Percentiles rank a stretch among this genome's conserved stretches.
phyloP scores from a whole-genome alignment of 2,113 vertebrate species.

The Origma solitaria region DNA sequence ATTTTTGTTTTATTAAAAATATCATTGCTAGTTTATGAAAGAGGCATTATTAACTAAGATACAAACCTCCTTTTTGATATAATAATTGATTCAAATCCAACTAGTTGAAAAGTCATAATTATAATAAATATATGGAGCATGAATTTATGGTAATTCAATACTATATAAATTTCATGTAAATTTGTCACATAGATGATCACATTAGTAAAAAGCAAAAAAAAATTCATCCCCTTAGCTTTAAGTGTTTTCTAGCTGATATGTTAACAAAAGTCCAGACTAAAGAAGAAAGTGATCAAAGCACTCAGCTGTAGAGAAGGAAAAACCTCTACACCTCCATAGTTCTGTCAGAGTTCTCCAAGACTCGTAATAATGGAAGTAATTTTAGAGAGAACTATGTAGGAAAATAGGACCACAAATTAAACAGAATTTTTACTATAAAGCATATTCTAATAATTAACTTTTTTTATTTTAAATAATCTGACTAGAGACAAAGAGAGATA shows the following conservation, averaged over 20 bases:
- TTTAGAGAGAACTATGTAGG: background rate
- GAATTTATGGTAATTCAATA: background rate
- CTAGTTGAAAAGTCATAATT: background rate
- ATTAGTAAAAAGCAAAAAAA: background rate
- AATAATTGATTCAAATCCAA: background rate
- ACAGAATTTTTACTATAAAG: background rate
- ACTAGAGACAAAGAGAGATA: background rate
- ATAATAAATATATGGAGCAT: background rate
- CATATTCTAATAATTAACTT: background rate
- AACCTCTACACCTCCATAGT: background rate
- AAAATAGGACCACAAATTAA: background rate
- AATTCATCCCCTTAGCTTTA: background rate
- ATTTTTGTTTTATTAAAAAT: background rate
- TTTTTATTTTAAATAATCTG: background rate
- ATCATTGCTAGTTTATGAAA: background rate
- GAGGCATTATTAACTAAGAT: background rate
- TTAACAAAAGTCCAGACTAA: background rate
- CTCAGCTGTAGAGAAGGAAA: background rate
- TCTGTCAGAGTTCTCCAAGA: background rate
- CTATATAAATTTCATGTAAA: background rate
- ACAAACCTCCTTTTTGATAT: background rate
- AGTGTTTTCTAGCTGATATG: background rate
- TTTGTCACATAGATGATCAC: background rate
- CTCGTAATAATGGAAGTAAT: background rate
- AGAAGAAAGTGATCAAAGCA: background rate